Evolutionary conservation across 2,113 vertebrate genomes (phyloP).

Genomic region (Poecile atricapillus): DNA sequence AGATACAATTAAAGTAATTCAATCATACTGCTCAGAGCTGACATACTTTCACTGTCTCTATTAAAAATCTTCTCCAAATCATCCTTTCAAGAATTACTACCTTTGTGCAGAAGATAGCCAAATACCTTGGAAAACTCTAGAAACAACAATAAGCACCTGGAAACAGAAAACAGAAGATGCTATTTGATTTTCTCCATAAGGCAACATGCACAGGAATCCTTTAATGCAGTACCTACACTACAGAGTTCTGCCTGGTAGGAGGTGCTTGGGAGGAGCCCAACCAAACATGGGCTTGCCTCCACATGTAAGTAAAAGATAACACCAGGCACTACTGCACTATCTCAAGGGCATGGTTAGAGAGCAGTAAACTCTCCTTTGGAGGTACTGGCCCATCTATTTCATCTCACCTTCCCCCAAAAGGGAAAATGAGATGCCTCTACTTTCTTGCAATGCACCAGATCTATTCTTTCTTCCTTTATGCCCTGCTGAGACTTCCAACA

Average conservation of each 20-base stretch:
- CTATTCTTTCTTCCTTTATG: neutral
- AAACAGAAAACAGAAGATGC: neutral
- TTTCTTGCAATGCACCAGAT: neutral
- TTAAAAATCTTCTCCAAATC: neutral
- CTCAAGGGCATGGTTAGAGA: neutral
- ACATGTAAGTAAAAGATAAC: neutral
- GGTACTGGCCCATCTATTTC: fast-evolving
- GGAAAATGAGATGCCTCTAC: neutral
- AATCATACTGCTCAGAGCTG: neutral
- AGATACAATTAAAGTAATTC: neutral
- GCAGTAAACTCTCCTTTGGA: neutral
- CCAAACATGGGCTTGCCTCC: neutral
- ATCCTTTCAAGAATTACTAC: neutral
- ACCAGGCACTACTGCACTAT: neutral
- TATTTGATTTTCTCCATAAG: neutral
- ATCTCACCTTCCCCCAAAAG: neutral
- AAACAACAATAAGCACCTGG: neutral
- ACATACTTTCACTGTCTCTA: neutral
- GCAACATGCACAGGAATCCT: neutral
- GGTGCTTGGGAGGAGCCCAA: neutral
- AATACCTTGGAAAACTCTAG: neutral
- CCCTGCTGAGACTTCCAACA: neutral
- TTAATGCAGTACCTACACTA: neutral
- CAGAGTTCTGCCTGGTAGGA: neutral
- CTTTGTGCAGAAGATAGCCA: neutral